Base-by-base conservation (phyloP, 2,888 invertebrate genomes). In the Drosophila koepferae region DNA sequence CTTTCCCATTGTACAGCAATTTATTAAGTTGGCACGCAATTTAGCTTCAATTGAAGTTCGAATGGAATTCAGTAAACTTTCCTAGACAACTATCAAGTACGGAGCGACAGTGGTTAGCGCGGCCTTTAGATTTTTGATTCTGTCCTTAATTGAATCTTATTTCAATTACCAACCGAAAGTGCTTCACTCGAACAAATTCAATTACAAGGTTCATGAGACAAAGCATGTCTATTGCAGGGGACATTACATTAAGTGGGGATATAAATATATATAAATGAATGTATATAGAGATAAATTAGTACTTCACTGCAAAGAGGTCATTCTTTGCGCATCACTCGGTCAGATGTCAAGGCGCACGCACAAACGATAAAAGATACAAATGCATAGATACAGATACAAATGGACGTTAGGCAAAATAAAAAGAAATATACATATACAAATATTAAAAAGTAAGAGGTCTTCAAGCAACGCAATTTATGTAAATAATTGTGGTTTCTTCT, bases 401-500 rank as follows among this genome's bases (percentile, higher is more conserved):
- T 72, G 56, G 65, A 9, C 16, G 36, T 56, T 56, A 43, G 18
- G 34, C 55, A 58, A 63, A 51, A 28, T 16, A 5, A 20, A 23
- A 7, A n/a, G n/a, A 14, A 20, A 20, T 20, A 0, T 20, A n/a
- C n/a, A 23, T 0, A 23, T 3, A 46, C 8, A 48, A 16, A 23
- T 46, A 28, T 48, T 16, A 28, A 49, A 72, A 82, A 87, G 82
- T 87, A 76, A 90, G 71, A 89, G 90, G 88, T 62, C 55, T 58
- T 43, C 10, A 63, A 63, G 56, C 64, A 63, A 80, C 84, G 78
- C 77, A 87, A 84, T 80, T 82, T 88, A 80, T 80, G 77, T 68
- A 80, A 88, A 88, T 90, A 88, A 83, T 90, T 90, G 86, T 78
- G 90, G 89, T 84, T 82, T 79, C 88, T 81, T 86, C 76, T 84